phyloP scores from a whole-genome alignment of 2,797 vertebrate genomes.

The Sciurus carolinensis region DNA sequence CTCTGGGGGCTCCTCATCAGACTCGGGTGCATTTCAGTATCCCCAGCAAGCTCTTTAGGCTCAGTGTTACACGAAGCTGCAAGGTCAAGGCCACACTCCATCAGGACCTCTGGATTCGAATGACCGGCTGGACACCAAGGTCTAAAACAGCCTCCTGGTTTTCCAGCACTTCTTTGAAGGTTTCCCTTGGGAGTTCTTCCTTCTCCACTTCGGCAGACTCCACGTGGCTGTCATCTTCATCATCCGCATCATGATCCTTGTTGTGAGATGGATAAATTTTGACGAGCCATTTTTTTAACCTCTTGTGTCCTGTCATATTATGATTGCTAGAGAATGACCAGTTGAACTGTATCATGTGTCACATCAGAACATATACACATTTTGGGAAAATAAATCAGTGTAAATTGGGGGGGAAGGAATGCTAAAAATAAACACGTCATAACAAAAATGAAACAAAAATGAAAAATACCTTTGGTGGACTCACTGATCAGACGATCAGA shows the following conservation, averaged over 20 bases:
- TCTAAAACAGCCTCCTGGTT: slow-evolving; percentile 93
- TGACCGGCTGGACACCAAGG: slow-evolving; percentile 90
- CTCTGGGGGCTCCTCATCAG: slow-evolving; percentile 90
- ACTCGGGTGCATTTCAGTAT: slow-evolving; percentile 92
- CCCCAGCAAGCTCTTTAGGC: slow-evolving; percentile 87
- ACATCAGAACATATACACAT: slow-evolving; percentile 86
- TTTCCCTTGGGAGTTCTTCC: slow-evolving; percentile 86
- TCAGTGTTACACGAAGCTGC: slow-evolving; percentile 85
- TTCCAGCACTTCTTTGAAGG: slow-evolving; percentile 90
- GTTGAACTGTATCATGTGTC: slow-evolving; percentile 83
- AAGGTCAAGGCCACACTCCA: slow-evolving; percentile 88
- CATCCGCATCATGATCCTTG: slow-evolving; percentile 93
- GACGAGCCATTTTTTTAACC: slow-evolving; percentile 95
- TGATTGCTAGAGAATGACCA: slow-evolving; percentile 87
- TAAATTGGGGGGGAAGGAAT: slow-evolving; percentile 77
- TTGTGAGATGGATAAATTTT: slow-evolving; percentile 96
- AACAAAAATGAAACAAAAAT: slow-evolving; percentile 35
- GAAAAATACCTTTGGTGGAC: neutral
- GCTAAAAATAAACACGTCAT: neutral
- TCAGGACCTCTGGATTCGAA: slow-evolving; percentile 86
- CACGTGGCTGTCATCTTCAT: slow-evolving; percentile 93
- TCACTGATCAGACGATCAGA: neutral
- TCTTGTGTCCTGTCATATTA: slow-evolving; percentile 91
- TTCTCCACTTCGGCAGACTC: slow-evolving; percentile 88
- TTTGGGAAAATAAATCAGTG: slow-evolving; percentile 89